Conservation (phyloP, 2,797 vertebrate species). For the Potorous gilbertii region DNA sequence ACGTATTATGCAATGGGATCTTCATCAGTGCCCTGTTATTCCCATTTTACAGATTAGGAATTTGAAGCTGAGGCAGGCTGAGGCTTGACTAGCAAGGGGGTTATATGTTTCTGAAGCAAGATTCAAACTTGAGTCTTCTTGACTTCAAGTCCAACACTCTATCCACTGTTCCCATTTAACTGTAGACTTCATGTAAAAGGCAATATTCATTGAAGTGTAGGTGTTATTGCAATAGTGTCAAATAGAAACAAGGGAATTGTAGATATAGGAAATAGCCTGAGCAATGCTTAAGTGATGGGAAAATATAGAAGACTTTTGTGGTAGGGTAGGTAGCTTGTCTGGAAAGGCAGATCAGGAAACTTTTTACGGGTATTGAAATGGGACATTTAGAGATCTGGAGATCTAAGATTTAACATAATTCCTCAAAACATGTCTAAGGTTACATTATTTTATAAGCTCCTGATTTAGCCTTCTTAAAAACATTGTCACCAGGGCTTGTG, state of each 20-base stretch:
- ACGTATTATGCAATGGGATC: background rate
- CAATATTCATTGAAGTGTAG: background rate
- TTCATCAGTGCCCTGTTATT: background rate
- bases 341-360: background rate
- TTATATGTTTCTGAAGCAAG: background rate
- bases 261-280: background rate
- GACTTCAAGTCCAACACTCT: background rate
- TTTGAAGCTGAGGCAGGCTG: background rate
- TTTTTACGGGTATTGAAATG: background rate
- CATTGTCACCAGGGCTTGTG: background rate
- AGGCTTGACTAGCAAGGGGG: background rate
- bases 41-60: background rate
- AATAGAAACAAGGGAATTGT: background rate
- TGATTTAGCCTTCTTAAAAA: background rate
- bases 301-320: background rate
- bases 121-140: background rate
- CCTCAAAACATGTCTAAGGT: background rate
- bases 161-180: background rate
- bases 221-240: background rate
- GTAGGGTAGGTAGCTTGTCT: background rate
- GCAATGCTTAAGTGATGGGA: background rate
- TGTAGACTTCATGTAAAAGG: background rate
- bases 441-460: background rate
- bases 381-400: background rate
- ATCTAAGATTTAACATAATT: background rate